Evolutionary conservation across 2,113 vertebrate species (phyloP).

Genomic region (Trachemys scripta): DNA sequence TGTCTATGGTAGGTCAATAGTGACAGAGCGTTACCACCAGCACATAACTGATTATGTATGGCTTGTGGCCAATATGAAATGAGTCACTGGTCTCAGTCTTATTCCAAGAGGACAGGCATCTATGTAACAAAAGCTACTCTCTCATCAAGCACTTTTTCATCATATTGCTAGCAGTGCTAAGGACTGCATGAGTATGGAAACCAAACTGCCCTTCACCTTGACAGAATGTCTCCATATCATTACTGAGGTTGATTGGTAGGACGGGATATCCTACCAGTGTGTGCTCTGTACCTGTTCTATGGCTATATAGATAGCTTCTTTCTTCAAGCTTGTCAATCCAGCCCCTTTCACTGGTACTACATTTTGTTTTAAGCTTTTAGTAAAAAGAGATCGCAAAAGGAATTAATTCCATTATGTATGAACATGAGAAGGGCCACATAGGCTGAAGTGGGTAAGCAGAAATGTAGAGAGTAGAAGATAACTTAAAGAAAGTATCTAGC

Average conservation of each 20-base stretch:
- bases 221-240: too few species aligned
- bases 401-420: background rate
- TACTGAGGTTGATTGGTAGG: too few species aligned
- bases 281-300: background rate
- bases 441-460: background rate
- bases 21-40: background rate
- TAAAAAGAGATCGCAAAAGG: background rate
- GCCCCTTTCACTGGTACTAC: background rate
- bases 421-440: background rate
- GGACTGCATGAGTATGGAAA: background rate
- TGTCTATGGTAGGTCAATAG: background rate
- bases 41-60: background rate
- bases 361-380: background rate
- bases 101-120: background rate
- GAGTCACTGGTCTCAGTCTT: background rate
- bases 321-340: background rate
- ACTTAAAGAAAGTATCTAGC: background rate
- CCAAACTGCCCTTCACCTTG: background rate
- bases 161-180: background rate
- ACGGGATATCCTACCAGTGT: background rate
- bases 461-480: background rate
- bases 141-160: accelerated
- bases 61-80: background rate
- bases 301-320: background rate
- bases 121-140: background rate